phyloP scores from a whole-genome alignment of 2,888 invertebrate genomes.

The Sclerodermus sp. region DNA sequence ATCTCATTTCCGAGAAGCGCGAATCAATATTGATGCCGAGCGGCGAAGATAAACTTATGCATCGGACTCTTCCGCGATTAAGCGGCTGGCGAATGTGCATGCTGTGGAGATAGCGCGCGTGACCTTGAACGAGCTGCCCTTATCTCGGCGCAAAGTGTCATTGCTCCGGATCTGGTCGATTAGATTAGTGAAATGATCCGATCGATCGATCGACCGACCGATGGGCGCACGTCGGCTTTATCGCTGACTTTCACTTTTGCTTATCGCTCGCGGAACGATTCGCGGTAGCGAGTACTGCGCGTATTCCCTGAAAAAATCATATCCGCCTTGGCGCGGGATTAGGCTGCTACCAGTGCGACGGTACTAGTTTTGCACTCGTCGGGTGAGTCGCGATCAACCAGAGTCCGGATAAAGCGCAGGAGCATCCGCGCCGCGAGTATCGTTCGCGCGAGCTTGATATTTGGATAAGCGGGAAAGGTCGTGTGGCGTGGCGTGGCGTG shows the following conservation, averaged over 20 bases:
- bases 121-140: slow-evolving; percentile 15
- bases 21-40: slow-evolving; percentile 21
- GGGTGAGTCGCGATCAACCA: too few species aligned
- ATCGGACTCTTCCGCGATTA: not conserved
- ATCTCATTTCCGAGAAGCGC: slow-evolving; percentile 18
- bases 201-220: not conserved
- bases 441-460: too few species aligned
- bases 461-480: too few species aligned
- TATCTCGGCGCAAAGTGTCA: slow-evolving; percentile 8
- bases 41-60: slow-evolving; percentile 15
- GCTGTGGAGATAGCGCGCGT: slow-evolving; percentile 4
- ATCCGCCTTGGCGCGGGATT: too few species aligned
- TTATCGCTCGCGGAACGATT: too few species aligned
- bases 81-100: slow-evolving; percentile 1
- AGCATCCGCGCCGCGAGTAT: too few species aligned
- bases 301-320: too few species aligned
- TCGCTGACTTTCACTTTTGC: slow-evolving; percentile 18
- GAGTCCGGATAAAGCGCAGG: too few species aligned
- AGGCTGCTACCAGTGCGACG: too few species aligned
- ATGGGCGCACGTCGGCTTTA: slow-evolving; percentile 10
- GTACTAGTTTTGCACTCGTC: too few species aligned
- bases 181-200: slow-evolving; percentile 26
- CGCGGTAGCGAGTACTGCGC: too few species aligned
- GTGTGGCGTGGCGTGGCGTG: not conserved
- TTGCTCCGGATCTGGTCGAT: slow-evolving; percentile 23